These are phyloP conservation scores for Notodonta ziczac DNA, from an alignment of 2,888 invertebrate species.

Conservation along the genomic window DNA sequence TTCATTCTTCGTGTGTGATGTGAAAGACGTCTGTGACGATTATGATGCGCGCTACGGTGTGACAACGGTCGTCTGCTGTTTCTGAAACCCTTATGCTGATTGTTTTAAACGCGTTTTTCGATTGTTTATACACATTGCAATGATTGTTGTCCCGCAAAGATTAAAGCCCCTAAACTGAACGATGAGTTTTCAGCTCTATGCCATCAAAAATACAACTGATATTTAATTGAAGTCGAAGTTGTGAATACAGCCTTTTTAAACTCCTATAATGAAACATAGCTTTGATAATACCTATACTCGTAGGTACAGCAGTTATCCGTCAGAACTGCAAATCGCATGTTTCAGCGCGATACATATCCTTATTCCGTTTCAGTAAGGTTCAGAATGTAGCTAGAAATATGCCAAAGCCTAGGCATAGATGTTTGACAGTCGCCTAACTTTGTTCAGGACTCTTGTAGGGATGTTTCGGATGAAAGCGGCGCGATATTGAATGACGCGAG, in stretches of 20 bases:
- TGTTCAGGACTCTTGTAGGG: constrained; percentile 41
- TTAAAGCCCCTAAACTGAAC: not conserved
- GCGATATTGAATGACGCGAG: constrained; percentile 40
- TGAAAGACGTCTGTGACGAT: constrained; percentile 78
- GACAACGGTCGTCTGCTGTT: constrained; percentile 37
- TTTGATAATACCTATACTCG: constrained; percentile 57
- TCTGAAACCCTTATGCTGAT: constrained; percentile 46
- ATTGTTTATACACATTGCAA: constrained; percentile 45
- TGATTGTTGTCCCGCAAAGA: constrained; percentile 44
- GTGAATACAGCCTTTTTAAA: constrained; percentile 13
- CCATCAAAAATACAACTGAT: fast-evolving
- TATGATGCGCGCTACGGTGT: constrained; percentile 65
- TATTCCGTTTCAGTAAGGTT: constrained; percentile 28
- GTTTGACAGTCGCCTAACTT: constrained; percentile 54
- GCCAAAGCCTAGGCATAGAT: constrained; percentile 44
- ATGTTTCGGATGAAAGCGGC: constrained; percentile 51
- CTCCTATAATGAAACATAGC: constrained; percentile 52
- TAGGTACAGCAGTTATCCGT: constrained; percentile 44
- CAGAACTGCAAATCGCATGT: constrained; percentile 38
- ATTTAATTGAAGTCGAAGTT: not conserved
- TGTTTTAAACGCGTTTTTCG: constrained; percentile 58
- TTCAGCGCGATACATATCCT: constrained; percentile 24
- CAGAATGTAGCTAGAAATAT: constrained; percentile 24
- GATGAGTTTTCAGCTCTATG: constrained; percentile 12
- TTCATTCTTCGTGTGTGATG: constrained; percentile 70